Evolutionary conservation across 2,113 vertebrate genomes (phyloP), one percentile per base, ranked within the genome.

Genomic region (Peromyscus maniculatus): DNA sequence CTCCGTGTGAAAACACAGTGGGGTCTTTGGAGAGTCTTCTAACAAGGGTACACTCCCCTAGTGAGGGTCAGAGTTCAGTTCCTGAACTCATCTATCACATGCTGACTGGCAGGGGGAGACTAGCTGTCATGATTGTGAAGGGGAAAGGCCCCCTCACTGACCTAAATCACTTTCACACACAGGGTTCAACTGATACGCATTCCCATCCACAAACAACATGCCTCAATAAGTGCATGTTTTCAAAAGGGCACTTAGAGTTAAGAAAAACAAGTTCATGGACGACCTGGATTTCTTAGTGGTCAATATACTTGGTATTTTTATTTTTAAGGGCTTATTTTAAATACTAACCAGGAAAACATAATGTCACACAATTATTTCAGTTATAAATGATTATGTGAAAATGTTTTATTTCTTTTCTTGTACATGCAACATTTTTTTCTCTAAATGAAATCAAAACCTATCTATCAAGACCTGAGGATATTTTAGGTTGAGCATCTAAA

Each of bases 1-100:
- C 55, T 93, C 95, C 69, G 90, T 91, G 91, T 92, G 83, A 84
- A 96, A 94, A 93, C 86, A 96, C 95, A 95, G 95, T 96, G 67
- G 72, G 69, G 71, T 97, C 87, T 59, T 95, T 95, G 64, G 82
- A 94, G 92, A 94, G 64, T 49, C 59, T 93, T 87, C 52, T 95
- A 96, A 93, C 62, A 96, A 88, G 83, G 71, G 82, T 69, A 89
- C 33, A 59, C 86, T 96, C 96, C 92, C 87, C 82, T 78, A 49
- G 62, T 22, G 28, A 96, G 93, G 92, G 96, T 97, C 96, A 97
- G 89, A 89, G 98, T 95, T 96, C 93, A 98, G 0, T 96, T 97
- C 96, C 96, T 79, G 52, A 96, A 94, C 62, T 90, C 97, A 98
- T 98, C 94, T 74, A 97, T 98, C 98, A 98, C 64, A 4, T 80